Evolutionary conservation across 2,888 invertebrate genomes (phyloP).

Genomic region (Cheilosia urbana): DNA sequence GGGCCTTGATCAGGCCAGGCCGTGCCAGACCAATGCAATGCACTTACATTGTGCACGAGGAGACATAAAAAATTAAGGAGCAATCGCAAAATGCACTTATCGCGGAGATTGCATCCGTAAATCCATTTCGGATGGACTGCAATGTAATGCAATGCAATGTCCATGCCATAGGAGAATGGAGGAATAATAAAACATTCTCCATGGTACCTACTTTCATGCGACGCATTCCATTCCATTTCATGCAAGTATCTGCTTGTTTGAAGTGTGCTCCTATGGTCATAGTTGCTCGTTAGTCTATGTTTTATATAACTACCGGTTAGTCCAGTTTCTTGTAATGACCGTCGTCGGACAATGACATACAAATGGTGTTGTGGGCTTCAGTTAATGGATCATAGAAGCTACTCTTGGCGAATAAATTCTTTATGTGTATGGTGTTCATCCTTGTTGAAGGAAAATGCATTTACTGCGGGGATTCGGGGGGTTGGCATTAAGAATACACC

Average conservation of each 20-base stretch:
- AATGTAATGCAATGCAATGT: conserved; percentile 26
- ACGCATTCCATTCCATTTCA: neutral
- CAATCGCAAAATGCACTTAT: conserved; percentile 75
- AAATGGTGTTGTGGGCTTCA: conserved; percentile 48
- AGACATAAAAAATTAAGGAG: conserved; percentile 74
- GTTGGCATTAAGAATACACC: neutral
- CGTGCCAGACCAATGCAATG: conserved; percentile 21
- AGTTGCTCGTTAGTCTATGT: conserved; percentile 54
- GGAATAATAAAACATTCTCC: conserved; percentile 69
- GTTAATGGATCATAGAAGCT: conserved; percentile 66
- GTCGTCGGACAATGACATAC: conserved; percentile 44
- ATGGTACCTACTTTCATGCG: conserved; percentile 26
- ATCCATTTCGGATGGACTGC: conserved; percentile 67
- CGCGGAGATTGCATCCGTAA: conserved; percentile 72
- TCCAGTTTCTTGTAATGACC: conserved; percentile 71
- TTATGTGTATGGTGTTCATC: conserved; percentile 35
- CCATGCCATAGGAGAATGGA: conserved; percentile 22
- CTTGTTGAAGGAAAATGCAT: conserved; percentile 47
- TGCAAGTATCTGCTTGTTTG: conserved; percentile 51
- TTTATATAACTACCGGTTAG: conserved; percentile 69
- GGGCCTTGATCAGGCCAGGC: neutral
- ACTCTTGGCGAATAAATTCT: conserved; percentile 58
- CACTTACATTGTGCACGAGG: conserved; percentile 63
- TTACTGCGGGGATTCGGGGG: conserved; percentile 27
- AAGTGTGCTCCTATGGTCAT: conserved; percentile 54